phyloP scores from a whole-genome alignment of 1,140 invertebrate genomes.

The Arion vulgaris region DNA sequence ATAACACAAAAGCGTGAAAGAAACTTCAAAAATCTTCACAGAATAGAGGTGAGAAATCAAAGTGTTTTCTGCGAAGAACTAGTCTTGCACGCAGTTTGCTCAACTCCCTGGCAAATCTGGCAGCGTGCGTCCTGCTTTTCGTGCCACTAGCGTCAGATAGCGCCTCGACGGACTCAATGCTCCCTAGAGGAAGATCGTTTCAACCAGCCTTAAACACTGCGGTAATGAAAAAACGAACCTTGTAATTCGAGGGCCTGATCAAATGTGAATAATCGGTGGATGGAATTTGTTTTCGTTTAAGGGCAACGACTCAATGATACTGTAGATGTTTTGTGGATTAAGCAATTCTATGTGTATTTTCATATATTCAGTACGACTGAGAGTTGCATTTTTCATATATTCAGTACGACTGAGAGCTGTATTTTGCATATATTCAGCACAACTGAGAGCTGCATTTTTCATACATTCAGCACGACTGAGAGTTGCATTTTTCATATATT shows the following conservation, averaged over 20 bases:
- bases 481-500: no score
- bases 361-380: no score
- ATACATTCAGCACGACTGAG: no score
- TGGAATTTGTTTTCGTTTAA: not conserved
- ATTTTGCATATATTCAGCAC: no score
- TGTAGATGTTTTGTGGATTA: no score
- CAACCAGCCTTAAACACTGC: not conserved
- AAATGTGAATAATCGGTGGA: not conserved
- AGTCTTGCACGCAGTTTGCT: not conserved
- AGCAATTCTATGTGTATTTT: no score
- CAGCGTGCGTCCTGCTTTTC: not conserved
- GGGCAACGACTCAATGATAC: not conserved
- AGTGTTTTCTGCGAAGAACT: not conserved
- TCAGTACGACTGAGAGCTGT: no score
- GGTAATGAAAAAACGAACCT: not conserved
- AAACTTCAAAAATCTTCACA: no score
- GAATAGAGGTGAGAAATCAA: not conserved
- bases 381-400: no score
- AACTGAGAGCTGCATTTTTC: no score
- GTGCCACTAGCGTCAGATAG: not conserved
- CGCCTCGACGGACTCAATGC: not conserved
- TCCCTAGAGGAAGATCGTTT: not conserved
- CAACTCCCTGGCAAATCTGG: conserved; percentile 1
- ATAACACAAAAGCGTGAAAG: no score
- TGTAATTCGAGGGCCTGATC: not conserved